A percentile compares a stretch with the other conserved stretches of the same genome.
These are phyloP conservation scores for Asarcornis scutulata DNA, from an alignment of 2,113 vertebrate genomes.

Conservation along the genomic window DNA sequence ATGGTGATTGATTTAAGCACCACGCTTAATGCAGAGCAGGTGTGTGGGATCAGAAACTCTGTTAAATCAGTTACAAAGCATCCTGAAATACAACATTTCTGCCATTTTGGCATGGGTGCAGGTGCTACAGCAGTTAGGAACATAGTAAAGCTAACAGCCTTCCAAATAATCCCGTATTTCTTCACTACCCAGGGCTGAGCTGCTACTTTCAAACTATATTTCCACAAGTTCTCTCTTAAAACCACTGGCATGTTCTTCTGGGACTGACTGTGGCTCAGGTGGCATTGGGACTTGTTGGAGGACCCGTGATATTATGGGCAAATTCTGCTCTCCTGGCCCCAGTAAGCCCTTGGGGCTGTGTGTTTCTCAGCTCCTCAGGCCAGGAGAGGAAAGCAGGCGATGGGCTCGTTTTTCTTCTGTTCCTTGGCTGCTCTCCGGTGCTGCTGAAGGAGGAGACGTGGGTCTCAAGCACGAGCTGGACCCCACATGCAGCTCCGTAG, in stretches of 20 bases:
- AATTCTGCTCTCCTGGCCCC: not conserved
- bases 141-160: not conserved
- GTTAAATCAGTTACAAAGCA: not conserved
- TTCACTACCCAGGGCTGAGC: not conserved
- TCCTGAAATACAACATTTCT: slow-evolving; percentile 42
- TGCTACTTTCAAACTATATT: not conserved
- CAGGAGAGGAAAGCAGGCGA: not conserved
- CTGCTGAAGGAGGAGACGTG: not conserved
- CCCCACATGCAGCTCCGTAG: not conserved
- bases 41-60: slow-evolving; percentile 14
- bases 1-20: not conserved
- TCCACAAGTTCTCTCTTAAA: not conserved
- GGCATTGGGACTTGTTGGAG: not conserved
- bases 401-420: not conserved
- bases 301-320: not conserved
- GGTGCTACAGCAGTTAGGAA: not conserved
- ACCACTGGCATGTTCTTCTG: not conserved
- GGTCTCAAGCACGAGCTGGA: not conserved
- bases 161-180: not conserved
- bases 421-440: not conserved
- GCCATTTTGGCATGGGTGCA: not conserved
- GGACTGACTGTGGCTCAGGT: not conserved
- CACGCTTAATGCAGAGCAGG: not conserved
- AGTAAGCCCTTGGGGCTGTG: not conserved
- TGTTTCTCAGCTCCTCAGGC: not conserved